These are phyloP conservation scores for Ispidina picta DNA, from an alignment of 2,797 vertebrate genomes.

Conservation along the genomic window DNA sequence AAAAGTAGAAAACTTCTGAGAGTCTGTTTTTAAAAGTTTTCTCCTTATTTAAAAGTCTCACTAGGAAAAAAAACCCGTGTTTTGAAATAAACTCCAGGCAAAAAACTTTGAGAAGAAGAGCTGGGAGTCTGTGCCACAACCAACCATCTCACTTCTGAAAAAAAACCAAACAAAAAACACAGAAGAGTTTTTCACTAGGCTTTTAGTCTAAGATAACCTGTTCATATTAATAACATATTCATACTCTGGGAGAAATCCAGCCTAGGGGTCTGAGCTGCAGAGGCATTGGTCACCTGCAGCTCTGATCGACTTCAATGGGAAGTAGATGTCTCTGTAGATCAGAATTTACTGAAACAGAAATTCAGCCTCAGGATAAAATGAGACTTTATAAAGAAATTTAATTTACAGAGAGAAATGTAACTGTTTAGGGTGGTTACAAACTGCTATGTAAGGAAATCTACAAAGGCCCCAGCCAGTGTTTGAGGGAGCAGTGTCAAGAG, in stretches of 20 bases:
- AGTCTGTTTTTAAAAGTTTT: neutral
- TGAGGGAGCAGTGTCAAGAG: neutral
- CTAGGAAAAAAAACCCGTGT: neutral
- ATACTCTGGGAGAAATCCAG: conserved; percentile 22
- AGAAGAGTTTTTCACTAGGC: neutral
- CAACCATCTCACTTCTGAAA: neutral
- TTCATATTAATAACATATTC: conserved; percentile 26
- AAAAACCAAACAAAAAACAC: neutral
- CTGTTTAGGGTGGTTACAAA: conserved; percentile 5
- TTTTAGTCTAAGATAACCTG: conserved; percentile 20
- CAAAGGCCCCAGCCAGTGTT: neutral
- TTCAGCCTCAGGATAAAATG: conserved; percentile 45
- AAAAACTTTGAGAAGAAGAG: neutral
- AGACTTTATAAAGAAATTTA: conserved; percentile 34
- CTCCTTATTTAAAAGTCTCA: neutral
- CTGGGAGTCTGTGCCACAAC: neutral
- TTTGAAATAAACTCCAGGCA: conserved; percentile 14
- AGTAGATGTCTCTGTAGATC: conserved; percentile 51
- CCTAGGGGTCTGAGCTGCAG: conserved; percentile 39
- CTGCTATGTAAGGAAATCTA: neutral
- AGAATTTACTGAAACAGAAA: conserved; percentile 57
- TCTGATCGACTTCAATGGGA: conserved; percentile 54
- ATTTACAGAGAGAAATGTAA: conserved; percentile 41
- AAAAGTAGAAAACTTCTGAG: neutral
- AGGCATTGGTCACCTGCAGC: conserved; percentile 33